Evolutionary conservation across 1,140 invertebrate species (phyloP), one percentile per base, ranked within the genome.

Genomic region (Aphelinus atriplicis): DNA sequence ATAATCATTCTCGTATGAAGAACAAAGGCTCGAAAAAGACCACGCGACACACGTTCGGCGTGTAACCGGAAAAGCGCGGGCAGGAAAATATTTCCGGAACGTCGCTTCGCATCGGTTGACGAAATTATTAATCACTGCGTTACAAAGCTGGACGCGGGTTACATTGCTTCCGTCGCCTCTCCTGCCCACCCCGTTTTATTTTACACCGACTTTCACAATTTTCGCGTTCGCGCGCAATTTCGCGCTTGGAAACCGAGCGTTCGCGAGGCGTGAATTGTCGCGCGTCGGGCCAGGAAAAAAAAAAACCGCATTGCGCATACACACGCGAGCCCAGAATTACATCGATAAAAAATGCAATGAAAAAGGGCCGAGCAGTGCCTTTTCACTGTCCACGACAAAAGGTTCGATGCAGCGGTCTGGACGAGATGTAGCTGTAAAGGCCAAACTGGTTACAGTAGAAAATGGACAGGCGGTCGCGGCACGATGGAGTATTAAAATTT

Each of bases 101-200:
- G 65, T 48, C 60, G 57, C 48, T 26, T n/a, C 26, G 26, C 26
- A 26, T 26, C n/a, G 3, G 7, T 45, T n/a, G 57, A 53, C 61
- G 45, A 78, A 83, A 83, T 82, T 82, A 82, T 83, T 83, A 83
- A 83, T 82, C 75, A 78, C 74, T 67, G 55, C 72, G 77, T 78
- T 75, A 74, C 77, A 62, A 77, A 73, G 50, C 68, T 64, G 57
- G 61, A 62, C 67, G n/a, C 62, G 10, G 45, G 60, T 70, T 66
- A 65, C 68, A 70, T 57, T 9, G 70, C 7, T 42, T 45, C 50
- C n/a, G n/a, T n/a, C 45, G 10, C 42, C 10, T 9, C 51, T 65
- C 9, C n/a, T 57, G 67, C 5, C 7, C 26, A 26, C 60, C 3
- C 42, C 7, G 9, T 56, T 70, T 77, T 66, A 65, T 78, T 78